phyloP scores from a whole-genome alignment of 1,140 invertebrate species.

The Atta colombica region DNA sequence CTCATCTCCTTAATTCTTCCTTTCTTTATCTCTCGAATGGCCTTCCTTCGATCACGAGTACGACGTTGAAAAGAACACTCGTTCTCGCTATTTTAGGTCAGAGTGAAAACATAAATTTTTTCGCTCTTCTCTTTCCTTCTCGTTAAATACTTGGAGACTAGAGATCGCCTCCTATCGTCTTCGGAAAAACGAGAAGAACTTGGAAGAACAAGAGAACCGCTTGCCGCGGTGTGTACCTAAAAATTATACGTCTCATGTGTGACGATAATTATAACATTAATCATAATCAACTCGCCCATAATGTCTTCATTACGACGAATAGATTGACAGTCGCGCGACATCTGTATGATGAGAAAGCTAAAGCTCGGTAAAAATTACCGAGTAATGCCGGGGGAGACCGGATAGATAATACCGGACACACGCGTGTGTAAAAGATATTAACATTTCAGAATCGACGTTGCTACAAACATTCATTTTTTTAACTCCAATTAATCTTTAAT shows the following conservation, averaged over 20 bases:
- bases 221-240: slow-evolving; percentile 15
- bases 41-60: not conserved
- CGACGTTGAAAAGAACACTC: not conserved
- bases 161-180: slow-evolving; percentile 42
- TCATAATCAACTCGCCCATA: slow-evolving; percentile 29
- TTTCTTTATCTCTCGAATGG: slow-evolving; percentile 36
- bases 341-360: slow-evolving; percentile 34
- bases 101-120: slow-evolving; percentile 63
- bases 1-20: slow-evolving; percentile 46
- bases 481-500: not conserved
- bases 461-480: not conserved
- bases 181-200: not conserved
- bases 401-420: slow-evolving; percentile 14
- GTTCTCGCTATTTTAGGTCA: slow-evolving; percentile 45
- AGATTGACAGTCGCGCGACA: slow-evolving; percentile 46
- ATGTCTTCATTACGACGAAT: slow-evolving; percentile 42
- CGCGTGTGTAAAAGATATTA: slow-evolving; percentile 4
- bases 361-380: slow-evolving; percentile 27
- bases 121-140: slow-evolving; percentile 25
- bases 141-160: slow-evolving; percentile 11
- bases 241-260: slow-evolving; percentile 46
- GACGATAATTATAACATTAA: slow-evolving; percentile 60
- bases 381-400: slow-evolving; percentile 6
- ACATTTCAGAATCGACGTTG: not conserved
- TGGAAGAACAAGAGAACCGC: not conserved